These are phyloP conservation scores for Metellina segmentata DNA, from an alignment of 2,888 invertebrate genomes.

Conservation along the genomic window DNA sequence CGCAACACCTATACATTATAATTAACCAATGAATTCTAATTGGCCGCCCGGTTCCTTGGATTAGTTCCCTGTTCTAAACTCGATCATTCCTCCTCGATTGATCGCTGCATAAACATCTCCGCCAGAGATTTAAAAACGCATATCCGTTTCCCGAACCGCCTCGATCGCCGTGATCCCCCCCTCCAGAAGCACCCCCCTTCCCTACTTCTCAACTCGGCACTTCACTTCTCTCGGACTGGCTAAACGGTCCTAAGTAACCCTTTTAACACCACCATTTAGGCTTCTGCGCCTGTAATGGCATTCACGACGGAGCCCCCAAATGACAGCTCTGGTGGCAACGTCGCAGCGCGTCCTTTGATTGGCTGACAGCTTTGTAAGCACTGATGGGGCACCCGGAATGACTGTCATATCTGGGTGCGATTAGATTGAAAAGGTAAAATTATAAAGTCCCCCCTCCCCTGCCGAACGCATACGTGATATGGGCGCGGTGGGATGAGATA, in stretches of 20 bases:
- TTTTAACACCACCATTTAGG: slow-evolving; percentile 65
- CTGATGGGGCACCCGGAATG: slow-evolving; percentile 55
- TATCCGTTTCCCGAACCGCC: neutral
- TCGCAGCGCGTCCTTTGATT: slow-evolving; percentile 37
- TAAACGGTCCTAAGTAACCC: slow-evolving; percentile 65
- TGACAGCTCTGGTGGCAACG: slow-evolving; percentile 52
- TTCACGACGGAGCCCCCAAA: slow-evolving; percentile 36
- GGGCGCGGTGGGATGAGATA: neutral
- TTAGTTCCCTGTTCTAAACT: neutral
- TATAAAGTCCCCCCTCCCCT: slow-evolving; percentile 40
- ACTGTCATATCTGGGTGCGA: slow-evolving; percentile 48
- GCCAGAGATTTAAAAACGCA: slow-evolving; percentile 31
- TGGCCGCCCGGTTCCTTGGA: neutral
- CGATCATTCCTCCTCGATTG: slow-evolving; percentile 11
- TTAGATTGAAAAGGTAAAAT: slow-evolving; percentile 68
- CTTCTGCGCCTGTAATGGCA: slow-evolving; percentile 61
- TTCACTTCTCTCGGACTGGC: slow-evolving; percentile 24
- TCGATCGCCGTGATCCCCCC: neutral
- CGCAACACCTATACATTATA: neutral
- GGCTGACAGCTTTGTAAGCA: slow-evolving; percentile 62
- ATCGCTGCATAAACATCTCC: slow-evolving; percentile 9
- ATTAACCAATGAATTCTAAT: slow-evolving; percentile 11
- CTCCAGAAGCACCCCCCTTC: neutral
- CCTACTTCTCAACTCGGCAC: slow-evolving; percentile 25
- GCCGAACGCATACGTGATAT: slow-evolving; percentile 8